Percentiles rank a stretch among this genome's conserved stretches.
Conservation (phyloP, 1,140 invertebrate genomes). For the Drosophila azteca region DNA sequence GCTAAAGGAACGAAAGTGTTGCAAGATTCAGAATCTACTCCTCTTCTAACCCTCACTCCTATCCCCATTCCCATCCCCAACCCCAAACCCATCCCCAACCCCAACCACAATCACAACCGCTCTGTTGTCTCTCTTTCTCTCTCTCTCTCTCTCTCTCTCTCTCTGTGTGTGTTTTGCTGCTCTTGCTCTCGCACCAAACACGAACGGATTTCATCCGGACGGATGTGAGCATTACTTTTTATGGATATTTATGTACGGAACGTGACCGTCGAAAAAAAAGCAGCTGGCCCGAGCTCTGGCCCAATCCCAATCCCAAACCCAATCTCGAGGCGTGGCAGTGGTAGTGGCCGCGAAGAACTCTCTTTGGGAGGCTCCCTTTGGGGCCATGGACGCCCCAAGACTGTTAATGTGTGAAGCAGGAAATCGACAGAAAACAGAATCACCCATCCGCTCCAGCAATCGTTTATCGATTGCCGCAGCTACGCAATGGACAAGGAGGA, state of each 20-base stretch:
- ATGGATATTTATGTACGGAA: conserved; percentile 78
- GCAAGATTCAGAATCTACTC: conserved; percentile 30
- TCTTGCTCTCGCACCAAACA: conserved; percentile 45
- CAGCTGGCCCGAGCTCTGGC: neutral
- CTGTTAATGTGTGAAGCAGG: conserved; percentile 49
- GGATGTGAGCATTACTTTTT: conserved; percentile 79
- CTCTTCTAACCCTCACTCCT: neutral
- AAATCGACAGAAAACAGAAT: conserved; percentile 22
- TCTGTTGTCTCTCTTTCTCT: neutral
- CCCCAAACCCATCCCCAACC: too few species aligned
- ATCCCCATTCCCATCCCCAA: too few species aligned
- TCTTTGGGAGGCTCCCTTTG: conserved; percentile 27
- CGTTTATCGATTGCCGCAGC: conserved; percentile 23
- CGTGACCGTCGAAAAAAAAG: conserved; percentile 65
- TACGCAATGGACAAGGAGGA: neutral
- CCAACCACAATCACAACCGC: too few species aligned
- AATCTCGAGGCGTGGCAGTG: conserved; percentile 1
- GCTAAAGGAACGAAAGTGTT: conserved; percentile 55
- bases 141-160: neutral
- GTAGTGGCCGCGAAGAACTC: conserved; percentile 12
- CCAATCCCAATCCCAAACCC: too few species aligned
- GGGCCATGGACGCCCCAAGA: conserved; percentile 26
- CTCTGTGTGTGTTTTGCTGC: neutral
- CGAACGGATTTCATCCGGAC: conserved; percentile 70
- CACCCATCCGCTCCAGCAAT: conserved; percentile 20